A percentile compares a stretch with the other conserved stretches of the same genome.
Evolutionary conservation across 2,888 invertebrate species (phyloP).

Genomic region (Noctua janthina): DNA sequence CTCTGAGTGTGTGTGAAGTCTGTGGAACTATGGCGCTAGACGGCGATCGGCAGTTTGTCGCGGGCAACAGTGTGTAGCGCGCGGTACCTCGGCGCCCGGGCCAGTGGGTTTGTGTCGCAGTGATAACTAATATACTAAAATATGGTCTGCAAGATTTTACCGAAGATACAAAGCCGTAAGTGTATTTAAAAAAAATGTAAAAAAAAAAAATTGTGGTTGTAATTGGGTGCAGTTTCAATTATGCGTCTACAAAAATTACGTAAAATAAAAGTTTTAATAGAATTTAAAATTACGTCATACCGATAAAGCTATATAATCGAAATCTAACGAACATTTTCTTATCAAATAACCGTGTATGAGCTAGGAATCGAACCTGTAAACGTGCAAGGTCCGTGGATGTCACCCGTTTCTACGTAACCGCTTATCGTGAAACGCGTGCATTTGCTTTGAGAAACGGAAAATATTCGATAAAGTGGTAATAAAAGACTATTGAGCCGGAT

Average conservation of each 20-base stretch:
- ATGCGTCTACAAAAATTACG: not conserved
- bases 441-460: constrained; percentile 45
- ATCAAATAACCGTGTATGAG: constrained; percentile 2
- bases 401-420: constrained; percentile 25
- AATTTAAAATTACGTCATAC: not conserved
- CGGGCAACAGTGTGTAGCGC: constrained; percentile 40
- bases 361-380: constrained; percentile 54
- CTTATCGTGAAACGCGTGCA: constrained; percentile 47
- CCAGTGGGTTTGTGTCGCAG: constrained; percentile 40
- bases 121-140: constrained; percentile 52
- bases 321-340: not conserved
- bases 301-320: not conserved
- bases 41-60: constrained; percentile 44
- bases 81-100: constrained; percentile 32
- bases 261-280: not conserved
- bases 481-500: constrained; percentile 36
- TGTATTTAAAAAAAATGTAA: constrained; percentile 63
- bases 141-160: constrained; percentile 85
- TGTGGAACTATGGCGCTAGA: constrained; percentile 42
- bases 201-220: no score
- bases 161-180: constrained; percentile 79
- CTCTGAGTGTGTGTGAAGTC: constrained; percentile 34
- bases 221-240: not conserved
- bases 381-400: constrained; percentile 23
- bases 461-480: constrained; percentile 50